These are phyloP conservation scores for Drosophila grimshawi DNA, from an alignment of 1,140 invertebrate species.

Conservation along the genomic window DNA sequence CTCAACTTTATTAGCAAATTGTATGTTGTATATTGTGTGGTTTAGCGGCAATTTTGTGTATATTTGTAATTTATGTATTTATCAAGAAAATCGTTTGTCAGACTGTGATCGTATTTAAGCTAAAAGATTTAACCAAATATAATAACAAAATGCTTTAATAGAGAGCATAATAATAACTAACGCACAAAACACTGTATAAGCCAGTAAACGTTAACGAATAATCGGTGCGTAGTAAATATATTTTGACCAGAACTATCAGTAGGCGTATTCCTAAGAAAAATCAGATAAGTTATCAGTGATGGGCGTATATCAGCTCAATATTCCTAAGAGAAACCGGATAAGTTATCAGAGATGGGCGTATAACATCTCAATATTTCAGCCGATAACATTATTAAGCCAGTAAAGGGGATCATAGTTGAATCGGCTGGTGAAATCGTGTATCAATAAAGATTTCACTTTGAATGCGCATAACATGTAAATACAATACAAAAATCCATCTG, in stretches of 20 bases:
- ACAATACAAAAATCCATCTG: background rate
- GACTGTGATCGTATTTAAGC: conserved; percentile 72
- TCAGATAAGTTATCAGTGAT: background rate
- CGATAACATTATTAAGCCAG: too few species aligned
- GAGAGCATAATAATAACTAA: conserved; percentile 17
- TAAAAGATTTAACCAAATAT: conserved; percentile 57
- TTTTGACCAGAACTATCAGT: too few species aligned
- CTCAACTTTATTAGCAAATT: conserved; percentile 34
- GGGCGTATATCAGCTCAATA: too few species aligned
- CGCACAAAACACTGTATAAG: conserved; percentile 37
- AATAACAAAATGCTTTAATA: conserved; percentile 21
- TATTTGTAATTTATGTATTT: conserved; percentile 41
- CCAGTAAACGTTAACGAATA: conserved; percentile 1
- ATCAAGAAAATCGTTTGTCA: conserved; percentile 32
- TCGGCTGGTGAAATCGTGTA: background rate
- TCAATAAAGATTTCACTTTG: background rate
- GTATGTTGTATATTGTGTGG: conserved; percentile 41
- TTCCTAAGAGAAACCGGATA: too few species aligned
- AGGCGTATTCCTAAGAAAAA: background rate
- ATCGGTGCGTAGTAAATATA: background rate
- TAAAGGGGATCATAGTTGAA: background rate
- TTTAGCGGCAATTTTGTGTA: conserved; percentile 25
- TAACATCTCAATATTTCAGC: too few species aligned
- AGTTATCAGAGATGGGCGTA: too few species aligned
- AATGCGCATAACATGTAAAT: background rate